These are phyloP conservation scores for Abrostola tripartita DNA, from an alignment of 2,888 invertebrate species.

Conservation along the genomic window DNA sequence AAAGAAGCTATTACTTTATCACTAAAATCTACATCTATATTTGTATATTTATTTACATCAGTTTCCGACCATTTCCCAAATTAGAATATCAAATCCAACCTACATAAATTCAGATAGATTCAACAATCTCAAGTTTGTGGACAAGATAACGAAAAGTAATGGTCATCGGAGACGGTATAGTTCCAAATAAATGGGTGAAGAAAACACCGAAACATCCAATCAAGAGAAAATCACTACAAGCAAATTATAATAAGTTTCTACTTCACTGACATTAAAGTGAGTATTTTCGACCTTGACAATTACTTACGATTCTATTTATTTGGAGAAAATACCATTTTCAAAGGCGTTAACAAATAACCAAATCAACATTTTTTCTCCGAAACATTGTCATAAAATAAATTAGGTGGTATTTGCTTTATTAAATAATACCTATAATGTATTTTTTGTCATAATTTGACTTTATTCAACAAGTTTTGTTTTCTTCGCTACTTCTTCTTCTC, in stretches of 20 bases:
- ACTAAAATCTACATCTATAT: too few relatives aligned
- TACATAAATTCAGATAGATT: neutral
- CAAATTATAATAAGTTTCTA: slow-evolving; percentile 16
- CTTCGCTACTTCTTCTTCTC: too few relatives aligned
- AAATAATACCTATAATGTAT: too few relatives aligned
- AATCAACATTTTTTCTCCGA: too few relatives aligned
- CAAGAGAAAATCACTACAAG: slow-evolving; percentile 13
- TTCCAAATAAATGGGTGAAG: slow-evolving; percentile 5
- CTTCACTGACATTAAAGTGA: slow-evolving; percentile 14
- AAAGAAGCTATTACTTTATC: neutral
- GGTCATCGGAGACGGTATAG: neutral
- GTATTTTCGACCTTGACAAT: slow-evolving; percentile 31
- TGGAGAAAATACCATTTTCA: neutral
- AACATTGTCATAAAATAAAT: too few relatives aligned
- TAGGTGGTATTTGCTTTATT: too few relatives aligned
- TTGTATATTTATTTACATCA: too few relatives aligned
- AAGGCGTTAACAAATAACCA: too few relatives aligned
- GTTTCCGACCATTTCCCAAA: too few relatives aligned
- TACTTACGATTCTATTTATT: neutral
- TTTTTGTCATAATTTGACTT: too few relatives aligned
- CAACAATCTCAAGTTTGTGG: neutral
- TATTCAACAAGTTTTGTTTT: too few relatives aligned
- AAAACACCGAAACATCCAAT: slow-evolving; percentile 11
- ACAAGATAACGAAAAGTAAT: slow-evolving; percentile 20
- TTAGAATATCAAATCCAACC: too few relatives aligned